Conservation (phyloP, 2,888 invertebrate species). For the Patella depressa region DNA sequence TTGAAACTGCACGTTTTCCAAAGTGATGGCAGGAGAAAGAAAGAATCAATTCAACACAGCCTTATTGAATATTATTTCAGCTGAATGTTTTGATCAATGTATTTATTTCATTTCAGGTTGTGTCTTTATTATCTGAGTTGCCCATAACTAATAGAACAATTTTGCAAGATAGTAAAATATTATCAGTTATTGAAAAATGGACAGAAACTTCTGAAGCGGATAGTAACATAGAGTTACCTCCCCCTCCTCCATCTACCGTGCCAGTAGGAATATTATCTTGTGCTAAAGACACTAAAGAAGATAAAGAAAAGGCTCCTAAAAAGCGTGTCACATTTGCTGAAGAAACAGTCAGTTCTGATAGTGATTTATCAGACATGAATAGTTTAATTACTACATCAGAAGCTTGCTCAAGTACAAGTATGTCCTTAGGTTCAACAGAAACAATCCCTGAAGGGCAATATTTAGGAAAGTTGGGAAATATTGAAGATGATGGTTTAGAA, state of each 20-base stretch:
- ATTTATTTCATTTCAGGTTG: constrained; percentile 74
- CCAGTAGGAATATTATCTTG: constrained; percentile 56
- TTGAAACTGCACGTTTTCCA: too few relatives aligned
- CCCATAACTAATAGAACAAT: constrained; percentile 95
- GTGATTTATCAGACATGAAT: constrained; percentile 51
- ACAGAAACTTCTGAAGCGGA: constrained; percentile 68
- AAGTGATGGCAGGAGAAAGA: too few relatives aligned
- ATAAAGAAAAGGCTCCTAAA: constrained; percentile 41
- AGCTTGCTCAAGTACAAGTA: not conserved
- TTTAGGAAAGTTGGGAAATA: not conserved
- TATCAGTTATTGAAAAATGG: constrained; percentile 89
- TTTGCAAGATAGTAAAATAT: constrained; percentile 91
- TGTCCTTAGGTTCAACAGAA: not conserved
- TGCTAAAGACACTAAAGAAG: constrained; percentile 39
- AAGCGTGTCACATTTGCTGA: constrained; percentile 62
- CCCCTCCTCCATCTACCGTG: constrained; percentile 31
- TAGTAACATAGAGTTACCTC: constrained; percentile 29
- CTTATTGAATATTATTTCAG: too few relatives aligned
- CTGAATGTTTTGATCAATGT: not conserved
- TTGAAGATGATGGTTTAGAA: constrained; percentile 30
- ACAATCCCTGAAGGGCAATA: constrained; percentile 26
- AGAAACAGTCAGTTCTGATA: constrained; percentile 62
- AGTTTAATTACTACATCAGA: not conserved
- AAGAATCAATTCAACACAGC: too few relatives aligned
- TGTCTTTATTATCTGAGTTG: constrained; percentile 85